Evolutionary conservation across 2,797 vertebrate genomes (phyloP).

Genomic region (Galaxias olidus): DNA sequence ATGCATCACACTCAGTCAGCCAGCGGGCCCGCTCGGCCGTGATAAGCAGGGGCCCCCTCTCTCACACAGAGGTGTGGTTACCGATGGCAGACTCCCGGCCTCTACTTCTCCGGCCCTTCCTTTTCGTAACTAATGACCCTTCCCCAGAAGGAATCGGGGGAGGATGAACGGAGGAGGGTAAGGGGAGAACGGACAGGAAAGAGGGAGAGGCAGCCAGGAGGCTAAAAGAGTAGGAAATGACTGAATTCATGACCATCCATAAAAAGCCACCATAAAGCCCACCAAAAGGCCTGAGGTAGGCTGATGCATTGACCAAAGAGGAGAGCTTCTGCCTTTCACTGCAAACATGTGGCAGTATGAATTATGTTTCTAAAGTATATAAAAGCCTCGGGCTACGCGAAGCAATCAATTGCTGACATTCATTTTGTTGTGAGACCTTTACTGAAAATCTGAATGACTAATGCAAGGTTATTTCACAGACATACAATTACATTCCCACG

Average conservation of each 20-base stretch:
- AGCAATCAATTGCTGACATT: neutral
- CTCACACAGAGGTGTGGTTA: neutral
- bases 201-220: neutral
- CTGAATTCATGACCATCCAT: neutral
- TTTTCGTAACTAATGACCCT: neutral
- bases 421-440: neutral
- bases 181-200: neutral
- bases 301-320: neutral
- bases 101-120: neutral
- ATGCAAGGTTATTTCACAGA: neutral
- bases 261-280: neutral
- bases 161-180: neutral
- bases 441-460: constrained; percentile 1
- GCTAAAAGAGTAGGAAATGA: neutral
- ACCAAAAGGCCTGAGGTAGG: no score
- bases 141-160: neutral
- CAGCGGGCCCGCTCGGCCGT: neutral
- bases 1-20: constrained; percentile 1
- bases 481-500: constrained; percentile 5
- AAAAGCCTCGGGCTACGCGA: neutral
- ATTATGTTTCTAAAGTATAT: neutral
- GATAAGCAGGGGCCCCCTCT: constrained; percentile 1
- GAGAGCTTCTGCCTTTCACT: neutral
- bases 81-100: neutral
- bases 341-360: neutral